Evolutionary conservation across 2,797 vertebrate genomes (phyloP).

Genomic region (Gallinago solitaria): DNA sequence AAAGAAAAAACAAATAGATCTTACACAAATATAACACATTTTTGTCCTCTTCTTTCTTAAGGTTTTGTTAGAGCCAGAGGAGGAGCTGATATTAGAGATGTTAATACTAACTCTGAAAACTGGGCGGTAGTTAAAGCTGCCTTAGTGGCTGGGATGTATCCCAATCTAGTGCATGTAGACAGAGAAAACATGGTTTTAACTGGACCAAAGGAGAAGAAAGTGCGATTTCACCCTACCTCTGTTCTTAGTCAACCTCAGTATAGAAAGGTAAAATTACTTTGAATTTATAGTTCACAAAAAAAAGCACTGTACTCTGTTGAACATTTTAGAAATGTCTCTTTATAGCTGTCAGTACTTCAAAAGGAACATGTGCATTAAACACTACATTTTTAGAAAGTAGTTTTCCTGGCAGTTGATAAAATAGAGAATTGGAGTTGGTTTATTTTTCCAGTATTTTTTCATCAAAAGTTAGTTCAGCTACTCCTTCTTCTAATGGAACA

Average conservation of each 20-base stretch:
- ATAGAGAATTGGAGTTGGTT: not conserved
- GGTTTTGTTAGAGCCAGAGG: conserved; percentile 93
- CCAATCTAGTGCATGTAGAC: conserved; percentile 88
- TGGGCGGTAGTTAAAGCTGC: conserved; percentile 97
- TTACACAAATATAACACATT: not conserved
- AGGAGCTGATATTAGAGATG: conserved; percentile 88
- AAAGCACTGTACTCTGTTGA: not conserved
- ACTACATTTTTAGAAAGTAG: not conserved
- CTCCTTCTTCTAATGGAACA: not conserved
- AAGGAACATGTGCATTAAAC: not conserved
- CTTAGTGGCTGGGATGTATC: conserved; percentile 93
- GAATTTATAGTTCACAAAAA: not conserved
- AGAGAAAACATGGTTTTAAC: conserved; percentile 78
- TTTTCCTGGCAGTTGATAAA: not conserved
- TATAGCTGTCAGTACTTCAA: not conserved
- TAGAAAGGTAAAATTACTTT: conserved; percentile 84
- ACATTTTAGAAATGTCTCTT: not conserved
- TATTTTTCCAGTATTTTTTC: not conserved
- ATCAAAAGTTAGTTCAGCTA: not conserved
- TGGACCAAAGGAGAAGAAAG: conserved; percentile 86
- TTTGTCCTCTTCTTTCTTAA: conserved; percentile 55
- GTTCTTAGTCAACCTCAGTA: conserved; percentile 86
- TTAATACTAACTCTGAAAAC: conserved; percentile 95
- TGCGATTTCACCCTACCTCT: conserved; percentile 90
- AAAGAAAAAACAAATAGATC: not conserved